Conservation (phyloP, 2,888 invertebrate species). For the Eupithecia subumbrata region DNA sequence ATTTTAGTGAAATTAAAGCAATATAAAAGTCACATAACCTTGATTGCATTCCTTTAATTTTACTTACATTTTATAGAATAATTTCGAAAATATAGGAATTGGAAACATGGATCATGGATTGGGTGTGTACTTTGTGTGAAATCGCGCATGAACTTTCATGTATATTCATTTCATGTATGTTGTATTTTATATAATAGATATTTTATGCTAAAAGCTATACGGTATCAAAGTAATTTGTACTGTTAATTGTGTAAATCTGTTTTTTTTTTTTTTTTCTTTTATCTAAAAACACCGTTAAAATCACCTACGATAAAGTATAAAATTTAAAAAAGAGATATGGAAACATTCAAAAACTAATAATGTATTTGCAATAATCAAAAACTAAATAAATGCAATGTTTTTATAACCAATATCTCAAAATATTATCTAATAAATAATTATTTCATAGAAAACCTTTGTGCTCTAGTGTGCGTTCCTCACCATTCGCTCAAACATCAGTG, state of each 20-base stretch:
- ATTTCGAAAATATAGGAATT: not conserved
- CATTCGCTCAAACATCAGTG: conserved; percentile 62
- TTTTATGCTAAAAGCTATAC: conserved; percentile 47
- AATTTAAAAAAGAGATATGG: conserved; percentile 50
- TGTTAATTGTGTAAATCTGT: conserved; percentile 45
- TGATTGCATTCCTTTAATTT: not conserved
- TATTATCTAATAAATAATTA: conserved; percentile 29
- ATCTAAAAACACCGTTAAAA: conserved; percentile 46
- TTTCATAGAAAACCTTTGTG: conserved; percentile 55
- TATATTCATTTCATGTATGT: too few species aligned
- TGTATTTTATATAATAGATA: too few species aligned
- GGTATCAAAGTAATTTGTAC: conserved; percentile 59
- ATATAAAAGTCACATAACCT: not conserved
- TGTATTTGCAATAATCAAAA: conserved; percentile 22
- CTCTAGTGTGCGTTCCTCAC: conserved; percentile 61
- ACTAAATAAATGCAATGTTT: conserved; percentile 5
- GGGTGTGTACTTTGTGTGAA: not conserved
- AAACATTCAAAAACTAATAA: conserved; percentile 44
- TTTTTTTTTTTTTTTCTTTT: conserved; percentile 34
- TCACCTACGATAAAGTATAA: conserved; percentile 41
- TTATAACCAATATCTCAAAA: conserved; percentile 22
- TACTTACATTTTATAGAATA: not conserved
- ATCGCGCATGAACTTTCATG: too few species aligned
- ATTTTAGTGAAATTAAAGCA: not conserved
- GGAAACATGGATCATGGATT: not conserved